Percentiles rank a stretch among this genome's conserved stretches.
These are phyloP conservation scores for Carassius gibelio DNA, from an alignment of 2,113 vertebrate species.

Conservation along the genomic window DNA sequence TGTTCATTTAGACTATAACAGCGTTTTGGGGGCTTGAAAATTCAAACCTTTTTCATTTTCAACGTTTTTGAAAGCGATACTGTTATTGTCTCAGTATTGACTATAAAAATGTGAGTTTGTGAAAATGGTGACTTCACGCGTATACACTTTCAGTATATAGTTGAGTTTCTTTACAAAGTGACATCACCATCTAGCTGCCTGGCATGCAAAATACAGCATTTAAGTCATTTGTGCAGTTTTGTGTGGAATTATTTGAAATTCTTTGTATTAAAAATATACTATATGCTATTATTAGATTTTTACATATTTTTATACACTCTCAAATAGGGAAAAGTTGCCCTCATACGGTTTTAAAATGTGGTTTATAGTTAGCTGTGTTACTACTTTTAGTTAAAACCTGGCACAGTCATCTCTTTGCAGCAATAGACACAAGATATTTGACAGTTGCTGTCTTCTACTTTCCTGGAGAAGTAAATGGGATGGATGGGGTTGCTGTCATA, in stretches of 20 bases:
- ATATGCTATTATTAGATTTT: not conserved
- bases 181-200: too few relatives aligned
- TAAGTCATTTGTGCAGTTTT: too few relatives aligned
- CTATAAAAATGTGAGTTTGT: too few relatives aligned
- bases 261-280: not conserved
- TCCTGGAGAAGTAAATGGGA: not conserved
- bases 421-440: not conserved
- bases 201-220: too few relatives aligned
- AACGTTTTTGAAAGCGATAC: too few relatives aligned
- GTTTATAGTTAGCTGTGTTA: not conserved
- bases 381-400: not conserved
- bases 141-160: too few relatives aligned
- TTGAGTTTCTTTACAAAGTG: too few relatives aligned
- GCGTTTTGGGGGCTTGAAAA: too few relatives aligned
- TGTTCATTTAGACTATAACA: too few relatives aligned
- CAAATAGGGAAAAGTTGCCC: not conserved
- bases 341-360: not conserved
- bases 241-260: not conserved
- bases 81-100: too few relatives aligned
- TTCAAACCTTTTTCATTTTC: too few relatives aligned
- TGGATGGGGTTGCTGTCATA: constrained; percentile 7
- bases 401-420: not conserved
- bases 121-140: too few relatives aligned
- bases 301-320: not conserved
- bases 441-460: not conserved